Percentiles rank a stretch among this genome's conserved stretches.
phyloP scores from a whole-genome alignment of 2,113 vertebrate genomes.

The Pygathrix nemaeus region DNA sequence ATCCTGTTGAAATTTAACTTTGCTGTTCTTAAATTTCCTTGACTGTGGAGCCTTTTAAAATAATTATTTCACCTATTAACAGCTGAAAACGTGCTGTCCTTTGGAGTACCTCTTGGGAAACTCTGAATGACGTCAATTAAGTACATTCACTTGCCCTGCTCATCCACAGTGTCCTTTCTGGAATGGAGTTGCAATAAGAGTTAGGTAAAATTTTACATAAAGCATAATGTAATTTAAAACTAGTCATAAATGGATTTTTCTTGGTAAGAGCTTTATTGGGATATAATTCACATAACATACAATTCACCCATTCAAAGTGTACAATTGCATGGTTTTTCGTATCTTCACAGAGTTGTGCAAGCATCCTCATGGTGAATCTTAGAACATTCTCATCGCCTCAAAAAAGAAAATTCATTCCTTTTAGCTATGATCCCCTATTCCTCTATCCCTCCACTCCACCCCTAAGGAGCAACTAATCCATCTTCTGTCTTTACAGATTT shows the following conservation, averaged over 20 bases:
- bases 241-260: background rate
- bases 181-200: background rate
- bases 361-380: background rate
- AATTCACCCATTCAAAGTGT: background rate
- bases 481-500: background rate
- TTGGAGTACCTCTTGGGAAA: background rate
- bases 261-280: background rate
- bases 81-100: background rate
- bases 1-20: background rate
- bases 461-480: background rate
- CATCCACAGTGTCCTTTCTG: background rate
- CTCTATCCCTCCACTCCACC: background rate
- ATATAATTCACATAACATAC: background rate
- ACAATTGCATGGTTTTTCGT: background rate
- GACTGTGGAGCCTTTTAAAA: background rate
- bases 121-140: background rate
- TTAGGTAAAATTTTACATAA: slow-evolving; percentile 19
- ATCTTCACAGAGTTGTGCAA: background rate
- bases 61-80: background rate
- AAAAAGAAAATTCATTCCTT: background rate
- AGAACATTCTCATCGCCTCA: background rate
- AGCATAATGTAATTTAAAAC: background rate
- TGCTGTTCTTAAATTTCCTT: background rate
- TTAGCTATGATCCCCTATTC: background rate
- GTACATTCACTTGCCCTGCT: background rate